Evolutionary conservation across 2,797 vertebrate genomes (phyloP), one percentile per base, ranked within the genome.

Genomic region (Megalops cyprinoides): DNA sequence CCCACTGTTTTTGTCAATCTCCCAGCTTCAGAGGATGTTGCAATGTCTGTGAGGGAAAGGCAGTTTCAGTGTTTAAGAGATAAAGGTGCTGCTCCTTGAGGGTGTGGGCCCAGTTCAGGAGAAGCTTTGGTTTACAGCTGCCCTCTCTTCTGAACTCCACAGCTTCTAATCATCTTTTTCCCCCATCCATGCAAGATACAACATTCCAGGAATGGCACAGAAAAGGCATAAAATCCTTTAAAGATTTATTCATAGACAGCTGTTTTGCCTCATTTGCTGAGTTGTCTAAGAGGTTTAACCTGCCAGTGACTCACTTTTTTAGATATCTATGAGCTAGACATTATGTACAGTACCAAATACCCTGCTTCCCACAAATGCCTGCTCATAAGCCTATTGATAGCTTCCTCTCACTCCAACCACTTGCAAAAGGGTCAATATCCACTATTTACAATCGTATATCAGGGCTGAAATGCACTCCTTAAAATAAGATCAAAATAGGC

Each of bases 321-420:
- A 75, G 73, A n/a, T 48, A 46, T 49, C 28, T 75, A n/a, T 73
- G 75, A n/a, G 73, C 28, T 10, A 75, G 73, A 75, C 73, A 74
- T 12, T 49, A 75, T 48, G 20, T 75, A 1, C 55, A 6, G 55
- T 2, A 4, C 2, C 55, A 56, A n/a, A 78, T 76, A 12, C 1
- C 65, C 20, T 69, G 28, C 20, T 67, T 69, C 65, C 65, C 65
- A 0, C 20, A 37, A 14, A 0, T 69, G 65, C 31, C 28, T 34
- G 65, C 25, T 37, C 28, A 69, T 4, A 69, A 39, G 42, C 65
- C 65, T 3, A 39, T 69, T 39, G 65, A 69, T 69, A 69, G 10
- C 28, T 69, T 69, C 20, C 28, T 69, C 31, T 69, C 28, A 1
- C 28, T 69, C 4, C 65, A 69, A 14, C 65, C 65, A 37, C 65